Base-by-base conservation (phyloP, 2,797 vertebrate genomes). In the Neoniphon sammara region DNA sequence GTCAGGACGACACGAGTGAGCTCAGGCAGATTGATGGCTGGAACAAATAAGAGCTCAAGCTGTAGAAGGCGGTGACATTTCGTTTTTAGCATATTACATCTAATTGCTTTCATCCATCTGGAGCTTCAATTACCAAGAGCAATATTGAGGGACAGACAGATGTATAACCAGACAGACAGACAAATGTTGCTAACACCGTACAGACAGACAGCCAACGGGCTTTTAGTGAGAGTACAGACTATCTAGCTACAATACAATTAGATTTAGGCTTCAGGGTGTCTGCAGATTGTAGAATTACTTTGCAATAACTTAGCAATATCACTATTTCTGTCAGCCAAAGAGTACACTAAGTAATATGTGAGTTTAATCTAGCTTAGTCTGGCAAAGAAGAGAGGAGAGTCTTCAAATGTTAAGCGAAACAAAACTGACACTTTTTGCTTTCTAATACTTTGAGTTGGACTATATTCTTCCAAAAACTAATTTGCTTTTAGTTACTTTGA, bases 31-130 rank as follows among this genome's bases (percentile, higher is more conserved):
- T 63, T 71, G 62, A 89, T 47, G 70, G 78, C 39, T 0, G 75
- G 82, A 73, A 67, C 78, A 85, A 89, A 85, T 71, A 84, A 81
- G 69, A 74, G 67, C 81, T 78, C 46, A 69, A 75, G 73, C 81
- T 75, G 47, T 44, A 62, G 78, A 85, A 77, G 76, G 72, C 71
- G 60, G 66, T 88, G 88, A 79, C 87, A 87, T 90, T 91, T 87
- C 27, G 70, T 80, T 85, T 80, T 75, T 73, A 75, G 75, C 65
- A 67, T 82, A 80, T 88, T 81, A 88, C 76, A 67, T 79, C 75
- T 89, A 85, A 89, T 87, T 88, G 86, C 78, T 70, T 74, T 80
- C 81, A 87, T 89, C 88, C 88, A 89, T 89, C 86, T 85, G 89
- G 78, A 84, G 64, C 73, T 81, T 83, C 59, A 81, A 78, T 84